Base-by-base conservation (phyloP, 2,797 vertebrate genomes). In the Chelidonichthys spinosus region DNA sequence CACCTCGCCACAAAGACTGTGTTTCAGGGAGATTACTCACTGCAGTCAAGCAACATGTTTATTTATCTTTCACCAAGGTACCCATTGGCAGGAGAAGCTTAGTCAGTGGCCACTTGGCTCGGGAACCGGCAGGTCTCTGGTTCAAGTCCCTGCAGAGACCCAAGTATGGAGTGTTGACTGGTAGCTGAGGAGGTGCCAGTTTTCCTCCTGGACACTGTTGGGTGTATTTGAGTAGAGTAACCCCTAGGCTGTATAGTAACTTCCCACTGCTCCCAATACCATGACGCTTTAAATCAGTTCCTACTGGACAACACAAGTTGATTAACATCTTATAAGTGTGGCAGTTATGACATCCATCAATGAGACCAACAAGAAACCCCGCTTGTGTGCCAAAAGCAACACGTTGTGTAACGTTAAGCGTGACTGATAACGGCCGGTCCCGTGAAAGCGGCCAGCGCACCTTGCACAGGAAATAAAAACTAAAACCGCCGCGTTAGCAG, bases 391-490 rank as follows among this genome's bases (percentile, higher is more conserved):
- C 2, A 32, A 40, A 63, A 25, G 7, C 11, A 52, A 37, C 69
- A 69, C 53, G 13, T 69, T 32, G 14, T 54, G 42, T 11, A 9
- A 25, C 3, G 54, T 2, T 36, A 85, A 87, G 74, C 87, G 75
- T 18, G 44, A 0, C 33, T 25, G 82, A 68, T 88, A 81, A 79
- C 54, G 17, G 14, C 13, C 15, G 58, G 58, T 39, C 64, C 11
- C 46, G 17, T n/a, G 46, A 9, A n/a, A n/a, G 17, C 7, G 17
- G 7, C 32, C 74, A 56, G 74, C 58, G 88, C 92, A 93, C 92
- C 92, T 93, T 93, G 90, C 90, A 83, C 60, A 39, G 70, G 85
- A 81, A 87, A 91, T 85, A 79, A 85, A 86, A 54, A 25, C 25
- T 49, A 3, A 66, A 69, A 55, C 76, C 69, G 81, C 63, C 59